Evolutionary conservation across 2,888 invertebrate species (phyloP).

Genomic region (Smittia sp.): DNA sequence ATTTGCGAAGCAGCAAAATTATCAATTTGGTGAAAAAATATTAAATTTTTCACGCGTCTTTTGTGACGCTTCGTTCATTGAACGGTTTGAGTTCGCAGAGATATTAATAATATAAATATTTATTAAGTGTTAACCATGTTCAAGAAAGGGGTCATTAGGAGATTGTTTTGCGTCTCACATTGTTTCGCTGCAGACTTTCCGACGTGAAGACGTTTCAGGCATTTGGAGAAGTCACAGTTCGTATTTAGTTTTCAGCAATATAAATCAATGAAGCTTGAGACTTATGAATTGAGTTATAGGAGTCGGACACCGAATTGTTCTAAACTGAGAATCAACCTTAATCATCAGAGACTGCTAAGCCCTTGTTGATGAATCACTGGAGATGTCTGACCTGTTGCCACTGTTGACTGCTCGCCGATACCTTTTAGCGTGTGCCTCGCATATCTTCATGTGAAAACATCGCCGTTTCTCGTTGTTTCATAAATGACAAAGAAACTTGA

Average conservation of each 20-base stretch:
- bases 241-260: no score
- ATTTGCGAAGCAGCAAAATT: background rate
- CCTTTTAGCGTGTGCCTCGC: background rate
- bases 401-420: background rate
- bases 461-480: background rate
- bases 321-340: no score
- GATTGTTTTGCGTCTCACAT: background rate
- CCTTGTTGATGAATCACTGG: no score
- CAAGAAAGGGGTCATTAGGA: background rate
- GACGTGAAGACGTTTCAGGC: background rate
- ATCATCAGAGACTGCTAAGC: no score
- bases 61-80: background rate
- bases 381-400: no score
- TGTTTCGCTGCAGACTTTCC: background rate
- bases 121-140: conserved; percentile 15
- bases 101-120: conserved; percentile 27
- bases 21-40: conserved; percentile 30
- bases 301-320: no score
- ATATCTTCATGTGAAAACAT: background rate
- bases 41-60: conserved; percentile 39
- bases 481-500: conserved; percentile 25
- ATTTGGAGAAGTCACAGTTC: background rate
- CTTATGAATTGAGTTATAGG: no score
- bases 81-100: no score
- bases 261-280: no score